Base-by-base conservation (phyloP, 2,113 vertebrate species). In the Otocyon megalotis region DNA sequence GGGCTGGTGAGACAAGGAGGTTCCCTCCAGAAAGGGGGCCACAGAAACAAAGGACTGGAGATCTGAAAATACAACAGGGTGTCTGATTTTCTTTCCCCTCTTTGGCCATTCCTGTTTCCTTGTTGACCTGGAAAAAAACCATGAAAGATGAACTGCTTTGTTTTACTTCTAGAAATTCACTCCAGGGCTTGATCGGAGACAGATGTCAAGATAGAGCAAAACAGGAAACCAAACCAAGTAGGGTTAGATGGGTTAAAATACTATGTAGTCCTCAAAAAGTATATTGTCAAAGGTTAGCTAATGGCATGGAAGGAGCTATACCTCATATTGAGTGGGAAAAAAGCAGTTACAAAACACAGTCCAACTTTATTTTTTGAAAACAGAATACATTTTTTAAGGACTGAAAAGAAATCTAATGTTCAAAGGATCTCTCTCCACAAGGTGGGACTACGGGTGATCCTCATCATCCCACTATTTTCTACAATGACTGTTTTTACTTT, bases 81-180 rank as follows among this genome's bases (percentile, higher is more conserved):
- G 5, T 50, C 58, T 90, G 35, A 28, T 20, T 90, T 32, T 54
- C 81, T 67, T 94, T 79, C 63, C 32, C 62, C n/a, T 67, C 17
- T 19, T 79, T 53, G 5, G 58, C n/a, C 65, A 14, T 50, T 88
- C 60, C 72, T 67, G 3, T 62, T 54, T 35, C 58, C 53, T 30
- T n/a, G 43, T 37, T 67, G 53, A 60, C 80, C 63, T 71, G 37
- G 58, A 92, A 92, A 95, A 95, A 74, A 24, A 4, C 28, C 53
- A 56, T 22, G 50, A 26, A 67, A 58, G 17, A 65, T 62, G 17
- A 92, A 67, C 37, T 37, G 48, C 92, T 93, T 69, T 14, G 62
- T 63, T 95, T 84, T 60, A 62, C 69, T 94, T 91, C 37, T 88
- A 91, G 69, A 58, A 67, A 90, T 80, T 90, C 65, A 82, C 67